A percentile compares a stretch with the other conserved stretches of the same genome.
These are phyloP conservation scores for Drosophila truncata DNA, from an alignment of 1,140 invertebrate genomes.

Conservation along the genomic window DNA sequence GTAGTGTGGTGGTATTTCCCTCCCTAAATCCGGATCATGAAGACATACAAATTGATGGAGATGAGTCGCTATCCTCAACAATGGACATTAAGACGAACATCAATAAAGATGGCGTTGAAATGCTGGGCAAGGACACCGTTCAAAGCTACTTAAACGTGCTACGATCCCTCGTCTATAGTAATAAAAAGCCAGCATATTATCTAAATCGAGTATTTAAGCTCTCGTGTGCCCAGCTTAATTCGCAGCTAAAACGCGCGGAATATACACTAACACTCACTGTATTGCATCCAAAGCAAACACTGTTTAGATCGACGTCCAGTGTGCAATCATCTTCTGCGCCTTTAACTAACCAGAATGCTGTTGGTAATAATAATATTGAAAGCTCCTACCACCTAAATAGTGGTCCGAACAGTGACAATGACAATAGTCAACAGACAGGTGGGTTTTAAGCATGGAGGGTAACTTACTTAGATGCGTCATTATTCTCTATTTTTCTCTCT, in stretches of 20 bases:
- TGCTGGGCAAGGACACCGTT: conserved; percentile 93
- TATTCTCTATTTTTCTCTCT: not conserved
- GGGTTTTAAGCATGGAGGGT: not conserved
- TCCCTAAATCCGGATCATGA: conserved; percentile 98
- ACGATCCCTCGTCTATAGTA: conserved; percentile 96
- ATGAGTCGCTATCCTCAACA: conserved; percentile 77
- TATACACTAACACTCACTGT: conserved; percentile 92
- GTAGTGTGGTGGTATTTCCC: conserved; percentile 96
- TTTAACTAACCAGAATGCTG: conserved; percentile 15
- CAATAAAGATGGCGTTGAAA: conserved; percentile 91
- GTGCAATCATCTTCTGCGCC: conserved; percentile 27
- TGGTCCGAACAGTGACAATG: conserved; percentile 11
- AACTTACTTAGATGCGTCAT: not conserved
- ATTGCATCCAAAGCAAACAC: conserved; percentile 90
- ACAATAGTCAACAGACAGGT: conserved; percentile 43
- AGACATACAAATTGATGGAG: conserved; percentile 86
- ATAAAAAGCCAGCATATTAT: conserved; percentile 97
- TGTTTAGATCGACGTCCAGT: conserved; percentile 56
- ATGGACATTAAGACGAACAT: conserved; percentile 84
- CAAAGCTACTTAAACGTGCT: conserved; percentile 92
- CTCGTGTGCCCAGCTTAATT: conserved; percentile 96
- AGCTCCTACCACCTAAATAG: conserved; percentile 24
- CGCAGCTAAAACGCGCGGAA: conserved; percentile 96
- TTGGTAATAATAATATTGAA: conserved; percentile 32
- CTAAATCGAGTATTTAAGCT: conserved; percentile 97